A percentile compares a stretch with the other conserved stretches of the same genome.
These are phyloP conservation scores for Columba livia DNA, from an alignment of 2,113 vertebrate genomes.

Conservation along the genomic window DNA sequence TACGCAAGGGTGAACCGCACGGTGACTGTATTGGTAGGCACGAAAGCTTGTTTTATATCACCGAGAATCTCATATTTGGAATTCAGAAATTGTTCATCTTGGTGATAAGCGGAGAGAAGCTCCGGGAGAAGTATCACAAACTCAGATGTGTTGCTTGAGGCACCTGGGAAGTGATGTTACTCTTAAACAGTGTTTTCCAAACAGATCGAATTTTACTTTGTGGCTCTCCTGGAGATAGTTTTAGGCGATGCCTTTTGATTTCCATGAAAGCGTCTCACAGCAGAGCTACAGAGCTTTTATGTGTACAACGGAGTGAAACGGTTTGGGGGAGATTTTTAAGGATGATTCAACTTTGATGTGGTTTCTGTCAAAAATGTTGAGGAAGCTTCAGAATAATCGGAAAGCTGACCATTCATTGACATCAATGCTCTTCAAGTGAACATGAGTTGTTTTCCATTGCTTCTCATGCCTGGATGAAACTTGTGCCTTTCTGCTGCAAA, in stretches of 20 bases:
- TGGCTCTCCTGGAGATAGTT: conserved; percentile 6
- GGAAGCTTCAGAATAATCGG: background rate
- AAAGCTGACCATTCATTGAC: background rate
- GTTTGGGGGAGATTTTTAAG: background rate
- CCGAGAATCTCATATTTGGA: background rate
- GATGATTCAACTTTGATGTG: background rate
- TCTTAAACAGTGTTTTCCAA: conserved; percentile 27
- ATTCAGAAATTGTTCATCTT: conserved; percentile 48
- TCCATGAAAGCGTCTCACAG: background rate
- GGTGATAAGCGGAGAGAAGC: background rate
- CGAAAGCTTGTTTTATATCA: background rate
- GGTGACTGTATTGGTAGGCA: background rate
- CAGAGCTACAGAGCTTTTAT: background rate
- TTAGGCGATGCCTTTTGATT: conserved; percentile 8
- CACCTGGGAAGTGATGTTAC: background rate
- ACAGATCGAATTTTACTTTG: background rate
- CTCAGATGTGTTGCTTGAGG: background rate
- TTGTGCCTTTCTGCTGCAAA: background rate
- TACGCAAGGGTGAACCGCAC: background rate
- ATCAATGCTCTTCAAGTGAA: background rate
- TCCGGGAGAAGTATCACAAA: background rate
- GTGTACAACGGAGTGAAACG: background rate
- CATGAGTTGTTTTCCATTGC: background rate
- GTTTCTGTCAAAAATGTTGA: background rate
- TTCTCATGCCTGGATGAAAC: background rate